phyloP scores from a whole-genome alignment of 2,888 invertebrate species.

The Autographa gamma region DNA sequence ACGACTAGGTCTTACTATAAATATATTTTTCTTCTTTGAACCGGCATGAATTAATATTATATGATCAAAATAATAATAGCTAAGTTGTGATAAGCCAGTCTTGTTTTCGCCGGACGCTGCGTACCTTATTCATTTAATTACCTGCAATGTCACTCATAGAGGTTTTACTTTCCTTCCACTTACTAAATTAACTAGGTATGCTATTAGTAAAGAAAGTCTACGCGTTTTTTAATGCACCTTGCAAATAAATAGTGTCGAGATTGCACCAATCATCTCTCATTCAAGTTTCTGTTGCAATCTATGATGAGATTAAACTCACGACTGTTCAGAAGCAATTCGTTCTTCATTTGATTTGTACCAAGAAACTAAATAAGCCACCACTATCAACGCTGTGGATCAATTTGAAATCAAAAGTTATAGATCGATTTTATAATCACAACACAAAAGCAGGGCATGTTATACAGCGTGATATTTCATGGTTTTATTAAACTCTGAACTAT shows the following conservation, averaged over 20 bases:
- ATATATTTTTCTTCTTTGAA: no score
- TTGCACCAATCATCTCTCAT: background rate
- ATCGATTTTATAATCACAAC: no score
- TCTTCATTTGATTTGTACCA: background rate
- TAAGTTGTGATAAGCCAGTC: background rate
- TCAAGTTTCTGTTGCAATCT: background rate
- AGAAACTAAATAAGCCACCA: background rate
- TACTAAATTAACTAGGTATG: background rate
- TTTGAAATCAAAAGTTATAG: no score
- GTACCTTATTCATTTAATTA: background rate
- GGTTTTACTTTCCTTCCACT: background rate
- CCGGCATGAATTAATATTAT: no score
- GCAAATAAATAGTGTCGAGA: background rate
- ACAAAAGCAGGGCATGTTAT: no score
- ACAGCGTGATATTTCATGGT: no score
- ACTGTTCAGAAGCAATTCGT: background rate
- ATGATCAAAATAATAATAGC: background rate
- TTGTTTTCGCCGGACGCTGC: background rate
- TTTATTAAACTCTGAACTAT: no score
- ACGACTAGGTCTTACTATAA: background rate
- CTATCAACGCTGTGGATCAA: no score
- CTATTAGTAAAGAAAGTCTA: background rate
- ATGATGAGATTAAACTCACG: slow-evolving; percentile 1
- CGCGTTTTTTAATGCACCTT: background rate
- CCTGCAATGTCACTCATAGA: background rate